A percentile compares a stretch with the other conserved stretches of the same genome.
Conservation (phyloP, 2,888 invertebrate genomes). For the Caenorhabditis sp. region DNA sequence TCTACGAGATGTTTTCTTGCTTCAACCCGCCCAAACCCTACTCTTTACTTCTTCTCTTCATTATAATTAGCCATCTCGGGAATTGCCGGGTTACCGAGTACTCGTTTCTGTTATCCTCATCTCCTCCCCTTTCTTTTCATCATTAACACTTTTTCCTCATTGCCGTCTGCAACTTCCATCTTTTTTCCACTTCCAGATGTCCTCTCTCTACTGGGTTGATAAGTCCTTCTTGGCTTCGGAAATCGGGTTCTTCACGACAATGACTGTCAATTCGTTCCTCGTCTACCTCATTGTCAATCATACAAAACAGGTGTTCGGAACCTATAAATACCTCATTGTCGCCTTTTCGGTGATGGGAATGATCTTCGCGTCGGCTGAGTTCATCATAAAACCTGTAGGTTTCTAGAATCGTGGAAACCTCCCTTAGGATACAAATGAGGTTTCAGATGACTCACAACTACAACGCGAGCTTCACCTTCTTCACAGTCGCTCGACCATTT, state of each 20-base stretch:
- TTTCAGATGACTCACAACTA: constrained; percentile 60
- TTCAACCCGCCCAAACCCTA: background rate
- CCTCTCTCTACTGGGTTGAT: constrained; percentile 42
- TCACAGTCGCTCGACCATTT: constrained; percentile 51
- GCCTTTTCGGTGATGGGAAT: constrained; percentile 46
- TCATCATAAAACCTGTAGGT: constrained; percentile 39
- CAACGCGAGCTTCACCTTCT: constrained; percentile 55
- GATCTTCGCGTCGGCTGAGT: constrained; percentile 51
- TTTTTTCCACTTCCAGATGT: constrained; percentile 26
- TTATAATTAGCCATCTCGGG: constrained; percentile 6
- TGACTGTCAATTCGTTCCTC: constrained; percentile 42
- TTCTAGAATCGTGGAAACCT: constrained; percentile 3
- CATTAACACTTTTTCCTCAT: background rate
- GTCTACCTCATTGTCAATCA: constrained; percentile 43
- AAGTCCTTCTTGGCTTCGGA: constrained; percentile 40
- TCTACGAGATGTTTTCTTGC: background rate
- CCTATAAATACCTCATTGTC: constrained; percentile 48
- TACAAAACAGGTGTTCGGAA: constrained; percentile 49
- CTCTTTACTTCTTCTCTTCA: background rate
- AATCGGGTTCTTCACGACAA: constrained; percentile 46
- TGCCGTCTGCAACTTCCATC: no score
- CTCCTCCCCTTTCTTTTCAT: background rate
- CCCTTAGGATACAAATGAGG: background rate
- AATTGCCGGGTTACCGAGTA: background rate
- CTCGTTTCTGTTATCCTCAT: constrained; percentile 6